Base-by-base conservation (phyloP, 35 echinoderm and acorn worm genomes). In the Stichopus chloronotus region DNA sequence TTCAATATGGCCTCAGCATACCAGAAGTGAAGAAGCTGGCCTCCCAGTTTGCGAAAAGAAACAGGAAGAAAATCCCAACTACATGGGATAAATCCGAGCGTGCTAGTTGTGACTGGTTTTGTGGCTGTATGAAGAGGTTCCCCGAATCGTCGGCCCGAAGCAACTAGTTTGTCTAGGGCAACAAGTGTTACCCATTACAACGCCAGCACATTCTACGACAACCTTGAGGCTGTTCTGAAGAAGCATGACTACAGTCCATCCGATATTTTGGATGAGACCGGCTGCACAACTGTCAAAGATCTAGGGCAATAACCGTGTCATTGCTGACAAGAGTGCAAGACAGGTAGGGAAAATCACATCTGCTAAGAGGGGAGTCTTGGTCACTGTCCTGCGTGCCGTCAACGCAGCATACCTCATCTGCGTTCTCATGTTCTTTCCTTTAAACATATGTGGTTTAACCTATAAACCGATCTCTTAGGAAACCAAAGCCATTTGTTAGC, bases 261-360 rank as follows among this genome's bases (percentile, higher is more conserved):
- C 7, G 86, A 96, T 19, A 85, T 93, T 23, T 96, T 90, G 3
- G 92, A 93, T 86, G 95, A 96, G 79, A 96, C 95, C 58, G 92
- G 95, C 21, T 94, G 88, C 11, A 96, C 1, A 61, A 8, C 59
- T 61, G 59, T 86, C 43, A 3, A 86, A 58, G 20, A 58, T 86
- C 4, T 7, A 10, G 83, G 83, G 10, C 30, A 86, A 55, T 10
- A 53, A 43, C 30, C 30, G 43, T 52, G 83, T 86, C 10, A 86
- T 86, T 5, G 83, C 83, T 10, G 30, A 52, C 19, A 8, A 58
- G 30, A 86, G 9, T 86, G 25, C 30, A 57, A 86, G 56, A 86
- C 83, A 86, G 83, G 83, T 86, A 10, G 83, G 83, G 10, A 86
- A 86, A 58, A 58, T 86, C 7, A 86, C 8, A 7, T 86, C 83